These are phyloP conservation scores for Calephelis perditalis DNA, from an alignment of 2,888 invertebrate genomes.

Conservation along the genomic window DNA sequence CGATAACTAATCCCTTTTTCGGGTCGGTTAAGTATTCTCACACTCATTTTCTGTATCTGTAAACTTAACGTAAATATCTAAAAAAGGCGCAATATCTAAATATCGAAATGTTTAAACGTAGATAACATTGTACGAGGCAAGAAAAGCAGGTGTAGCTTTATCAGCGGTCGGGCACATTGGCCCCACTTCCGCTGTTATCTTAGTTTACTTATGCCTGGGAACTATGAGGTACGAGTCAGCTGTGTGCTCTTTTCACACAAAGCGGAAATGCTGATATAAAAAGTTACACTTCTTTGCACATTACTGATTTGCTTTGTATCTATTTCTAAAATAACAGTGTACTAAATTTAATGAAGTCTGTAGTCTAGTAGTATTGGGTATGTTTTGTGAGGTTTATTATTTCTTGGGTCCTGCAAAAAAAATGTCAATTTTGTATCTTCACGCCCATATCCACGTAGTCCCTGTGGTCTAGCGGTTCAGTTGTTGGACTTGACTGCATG, in stretches of 20 bases:
- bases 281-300: constrained; percentile 2
- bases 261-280: constrained; percentile 15
- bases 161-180: constrained; percentile 58
- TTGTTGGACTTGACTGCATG: too few relatives aligned
- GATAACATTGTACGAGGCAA: constrained; percentile 10
- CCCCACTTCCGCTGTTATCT: constrained; percentile 73
- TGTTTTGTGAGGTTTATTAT: too few relatives aligned
- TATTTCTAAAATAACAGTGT: too few relatives aligned
- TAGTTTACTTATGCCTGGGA: constrained; percentile 64
- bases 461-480: too few relatives aligned
- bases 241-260: constrained; percentile 33
- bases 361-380: too few relatives aligned
- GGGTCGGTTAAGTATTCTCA: too few relatives aligned
- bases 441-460: too few relatives aligned
- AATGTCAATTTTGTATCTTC: too few relatives aligned
- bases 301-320: not conserved
- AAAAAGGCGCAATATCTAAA: not conserved
- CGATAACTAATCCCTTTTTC: too few relatives aligned
- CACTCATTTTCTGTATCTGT: too few relatives aligned
- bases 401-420: too few relatives aligned
- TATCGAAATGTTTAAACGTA: constrained; percentile 8
- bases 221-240: constrained; percentile 49
- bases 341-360: too few relatives aligned
- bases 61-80: not conserved
- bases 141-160: constrained; percentile 57